These are phyloP conservation scores for Belgica antarctica DNA, from an alignment of 2,888 invertebrate genomes.

Conservation along the genomic window DNA sequence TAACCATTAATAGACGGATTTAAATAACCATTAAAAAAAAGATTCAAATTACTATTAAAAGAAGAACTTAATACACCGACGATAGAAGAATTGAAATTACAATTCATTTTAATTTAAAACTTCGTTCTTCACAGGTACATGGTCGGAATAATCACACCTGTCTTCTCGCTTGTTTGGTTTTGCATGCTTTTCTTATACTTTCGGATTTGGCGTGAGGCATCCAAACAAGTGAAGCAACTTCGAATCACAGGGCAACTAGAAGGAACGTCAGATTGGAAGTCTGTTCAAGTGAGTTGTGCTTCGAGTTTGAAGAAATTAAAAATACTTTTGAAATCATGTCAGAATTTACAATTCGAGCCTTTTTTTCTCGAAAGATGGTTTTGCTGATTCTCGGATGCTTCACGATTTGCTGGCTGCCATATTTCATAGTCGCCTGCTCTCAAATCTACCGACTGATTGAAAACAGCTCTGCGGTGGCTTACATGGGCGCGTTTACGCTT, in stretches of 20 bases:
- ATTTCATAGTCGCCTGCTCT: slow-evolving; percentile 66
- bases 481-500: slow-evolving; percentile 66
- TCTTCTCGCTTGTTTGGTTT: slow-evolving; percentile 71
- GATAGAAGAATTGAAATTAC: no score
- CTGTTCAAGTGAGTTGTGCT: slow-evolving; percentile 70
- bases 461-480: slow-evolving; percentile 59
- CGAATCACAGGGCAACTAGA: slow-evolving; percentile 60
- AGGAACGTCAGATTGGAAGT: slow-evolving; percentile 68
- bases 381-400: slow-evolving; percentile 75
- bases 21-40: no score
- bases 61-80: no score
- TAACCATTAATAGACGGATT: no score
- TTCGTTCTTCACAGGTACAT: no score
- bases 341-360: no score
- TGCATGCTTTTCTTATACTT: slow-evolving; percentile 73
- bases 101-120: no score
- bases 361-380: slow-evolving; percentile 64
- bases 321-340: no score
- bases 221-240: slow-evolving; percentile 68
- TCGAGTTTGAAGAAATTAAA: no score
- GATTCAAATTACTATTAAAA: no score
- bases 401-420: slow-evolving; percentile 78
- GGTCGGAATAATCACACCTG: slow-evolving; percentile 63
- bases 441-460: slow-evolving; percentile 60
- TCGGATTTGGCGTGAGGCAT: slow-evolving; percentile 75